Percentiles rank a stretch among this genome's conserved stretches.
These are phyloP conservation scores for Peromyscus nudipes DNA, from an alignment of 2,797 vertebrate genomes.

Conservation along the genomic window DNA sequence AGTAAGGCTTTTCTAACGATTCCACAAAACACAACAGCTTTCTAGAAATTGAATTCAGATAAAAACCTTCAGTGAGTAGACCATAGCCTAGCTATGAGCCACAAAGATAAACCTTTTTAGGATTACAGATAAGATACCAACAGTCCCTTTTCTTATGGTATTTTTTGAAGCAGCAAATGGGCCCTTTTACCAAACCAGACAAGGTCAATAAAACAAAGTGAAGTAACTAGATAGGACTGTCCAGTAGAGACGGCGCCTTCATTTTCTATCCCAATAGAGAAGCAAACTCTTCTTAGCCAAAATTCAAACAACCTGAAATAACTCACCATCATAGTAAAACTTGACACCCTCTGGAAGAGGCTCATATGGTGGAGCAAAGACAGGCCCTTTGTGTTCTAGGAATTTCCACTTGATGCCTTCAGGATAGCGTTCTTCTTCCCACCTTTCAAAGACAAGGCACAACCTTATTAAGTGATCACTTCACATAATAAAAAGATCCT, in stretches of 20 bases:
- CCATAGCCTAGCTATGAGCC: neutral
- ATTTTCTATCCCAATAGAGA: conserved; percentile 64
- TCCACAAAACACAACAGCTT: neutral
- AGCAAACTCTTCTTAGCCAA: conserved; percentile 57
- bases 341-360: conserved; percentile 94
- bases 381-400: conserved; percentile 98
- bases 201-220: conserved; percentile 59
- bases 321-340: conserved; percentile 96
- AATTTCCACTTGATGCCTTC: conserved; percentile 99
- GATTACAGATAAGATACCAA: conserved; percentile 46
- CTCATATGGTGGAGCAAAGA: conserved; percentile 96
- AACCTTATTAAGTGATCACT: conserved; percentile 65
- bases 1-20: conserved; percentile 51
- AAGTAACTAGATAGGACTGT: conserved; percentile 44
- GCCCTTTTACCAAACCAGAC: neutral
- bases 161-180: conserved; percentile 41
- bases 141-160: neutral
- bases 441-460: conserved; percentile 90
- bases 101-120: neutral
- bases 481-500: conserved; percentile 28
- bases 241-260: conserved; percentile 11
- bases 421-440: conserved; percentile 96
- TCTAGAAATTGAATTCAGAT: conserved; percentile 50
- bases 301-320: conserved; percentile 73
- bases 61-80: conserved; percentile 9